phyloP scores from a whole-genome alignment of 2,113 vertebrate genomes.

The Merops nubicus region DNA sequence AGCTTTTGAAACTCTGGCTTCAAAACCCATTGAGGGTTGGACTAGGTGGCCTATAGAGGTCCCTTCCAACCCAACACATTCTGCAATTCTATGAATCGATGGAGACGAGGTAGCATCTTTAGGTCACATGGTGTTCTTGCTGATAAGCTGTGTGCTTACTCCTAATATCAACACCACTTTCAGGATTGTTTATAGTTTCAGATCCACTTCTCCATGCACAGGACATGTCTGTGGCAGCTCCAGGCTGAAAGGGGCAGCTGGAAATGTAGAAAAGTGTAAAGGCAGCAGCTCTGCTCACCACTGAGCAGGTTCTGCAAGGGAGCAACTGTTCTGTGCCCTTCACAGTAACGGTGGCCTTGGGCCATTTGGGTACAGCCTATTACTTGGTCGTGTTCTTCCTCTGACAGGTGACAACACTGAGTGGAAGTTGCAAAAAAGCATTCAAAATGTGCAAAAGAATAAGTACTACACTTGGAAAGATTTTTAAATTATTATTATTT shows the following conservation, averaged over 20 bases:
- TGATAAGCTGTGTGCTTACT: background rate
- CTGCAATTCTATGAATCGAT: too few relatives aligned
- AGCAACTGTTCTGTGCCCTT: fast-evolving
- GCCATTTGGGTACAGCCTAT: background rate
- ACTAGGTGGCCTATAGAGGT: too few relatives aligned
- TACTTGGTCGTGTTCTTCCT: background rate
- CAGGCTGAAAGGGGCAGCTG: background rate
- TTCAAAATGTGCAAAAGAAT: background rate
- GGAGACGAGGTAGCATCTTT: too few relatives aligned
- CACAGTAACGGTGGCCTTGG: fast-evolving
- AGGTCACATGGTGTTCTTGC: background rate
- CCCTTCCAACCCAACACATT: too few relatives aligned
- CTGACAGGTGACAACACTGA: background rate
- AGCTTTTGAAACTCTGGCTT: background rate
- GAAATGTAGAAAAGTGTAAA: background rate
- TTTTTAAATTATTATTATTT: background rate
- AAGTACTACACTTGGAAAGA: background rate
- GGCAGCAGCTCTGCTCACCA: background rate
- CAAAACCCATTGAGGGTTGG: too few relatives aligned
- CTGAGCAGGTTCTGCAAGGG: background rate
- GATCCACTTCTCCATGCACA: background rate
- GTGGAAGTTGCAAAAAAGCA: background rate
- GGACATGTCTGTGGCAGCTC: background rate
- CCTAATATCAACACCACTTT: background rate
- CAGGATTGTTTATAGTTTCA: background rate